phyloP scores from a whole-genome alignment of 2,888 invertebrate genomes.

The Lycaena phlaeas region DNA sequence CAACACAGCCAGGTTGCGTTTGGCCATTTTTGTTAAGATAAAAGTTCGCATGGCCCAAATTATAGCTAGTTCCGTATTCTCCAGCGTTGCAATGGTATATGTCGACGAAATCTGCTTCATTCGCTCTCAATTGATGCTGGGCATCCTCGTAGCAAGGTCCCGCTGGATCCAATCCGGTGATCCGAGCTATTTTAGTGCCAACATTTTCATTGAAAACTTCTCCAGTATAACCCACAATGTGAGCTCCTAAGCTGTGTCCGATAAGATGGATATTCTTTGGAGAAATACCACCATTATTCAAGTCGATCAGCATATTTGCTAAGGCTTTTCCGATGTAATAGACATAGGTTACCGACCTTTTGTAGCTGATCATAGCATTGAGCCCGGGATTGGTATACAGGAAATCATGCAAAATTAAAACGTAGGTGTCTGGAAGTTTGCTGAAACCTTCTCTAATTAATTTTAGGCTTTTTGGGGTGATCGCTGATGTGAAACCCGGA shows the following conservation, averaged over 20 bases:
- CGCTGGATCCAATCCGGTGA: constrained; percentile 57
- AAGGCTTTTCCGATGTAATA: constrained; percentile 53
- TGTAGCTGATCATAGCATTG: constrained; percentile 47
- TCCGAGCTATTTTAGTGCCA: constrained; percentile 38
- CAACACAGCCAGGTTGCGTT: constrained; percentile 69
- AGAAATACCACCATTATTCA: constrained; percentile 38
- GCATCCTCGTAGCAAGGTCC: constrained; percentile 57
- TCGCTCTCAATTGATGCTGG: constrained; percentile 59
- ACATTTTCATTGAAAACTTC: constrained; percentile 36
- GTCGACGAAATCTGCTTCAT: constrained; percentile 74
- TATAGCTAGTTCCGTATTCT: constrained; percentile 55
- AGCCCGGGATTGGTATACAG: constrained; percentile 46
- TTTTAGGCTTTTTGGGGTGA: constrained; percentile 45
- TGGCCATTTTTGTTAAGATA: constrained; percentile 73
- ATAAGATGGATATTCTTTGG: constrained; percentile 47
- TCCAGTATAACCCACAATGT: constrained; percentile 49
- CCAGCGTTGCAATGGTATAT: constrained; percentile 75
- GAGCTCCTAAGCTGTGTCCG: constrained; percentile 59
- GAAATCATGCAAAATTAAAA: constrained; percentile 58
- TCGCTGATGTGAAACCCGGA: constrained; percentile 50
- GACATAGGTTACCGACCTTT: constrained; percentile 49
- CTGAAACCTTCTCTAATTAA: constrained; percentile 44
- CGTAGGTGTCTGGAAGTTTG: constrained; percentile 43
- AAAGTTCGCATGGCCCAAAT: constrained; percentile 71
- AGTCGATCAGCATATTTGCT: constrained; percentile 36